Percentiles rank a stretch among this genome's conserved stretches.
Evolutionary conservation across 2,797 vertebrate genomes (phyloP).

Genomic region (Hipposideros larvatus): DNA sequence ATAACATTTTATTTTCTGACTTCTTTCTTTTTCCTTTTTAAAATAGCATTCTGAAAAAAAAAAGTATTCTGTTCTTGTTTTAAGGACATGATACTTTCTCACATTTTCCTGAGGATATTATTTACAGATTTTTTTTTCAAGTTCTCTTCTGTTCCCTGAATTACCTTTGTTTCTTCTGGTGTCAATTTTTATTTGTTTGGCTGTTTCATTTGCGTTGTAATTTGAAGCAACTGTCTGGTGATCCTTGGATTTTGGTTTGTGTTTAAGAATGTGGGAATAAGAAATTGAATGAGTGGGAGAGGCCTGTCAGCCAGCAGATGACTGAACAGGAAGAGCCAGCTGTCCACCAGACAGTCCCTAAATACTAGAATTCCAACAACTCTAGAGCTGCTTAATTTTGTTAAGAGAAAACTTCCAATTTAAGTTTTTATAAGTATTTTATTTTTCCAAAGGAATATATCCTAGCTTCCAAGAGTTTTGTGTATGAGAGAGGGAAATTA

Average conservation of each 20-base stretch:
- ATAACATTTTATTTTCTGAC: background rate
- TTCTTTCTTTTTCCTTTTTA: background rate
- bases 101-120: background rate
- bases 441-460: background rate
- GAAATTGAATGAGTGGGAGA: background rate
- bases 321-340: background rate
- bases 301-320: background rate
- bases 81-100: background rate
- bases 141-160: background rate
- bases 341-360: background rate
- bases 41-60: background rate
- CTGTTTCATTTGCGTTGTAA: background rate
- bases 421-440: background rate
- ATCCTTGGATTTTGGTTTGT: background rate
- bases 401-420: background rate
- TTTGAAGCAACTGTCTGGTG: background rate
- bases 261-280: background rate
- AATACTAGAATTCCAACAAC: background rate
- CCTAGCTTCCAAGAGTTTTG: background rate
- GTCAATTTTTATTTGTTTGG: background rate
- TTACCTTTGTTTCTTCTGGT: constrained; percentile 25
- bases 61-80: background rate
- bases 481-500: background rate
- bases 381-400: background rate
- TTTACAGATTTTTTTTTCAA: background rate